Conservation (phyloP, 2,888 invertebrate genomes). For the Gerris lacustris region DNA sequence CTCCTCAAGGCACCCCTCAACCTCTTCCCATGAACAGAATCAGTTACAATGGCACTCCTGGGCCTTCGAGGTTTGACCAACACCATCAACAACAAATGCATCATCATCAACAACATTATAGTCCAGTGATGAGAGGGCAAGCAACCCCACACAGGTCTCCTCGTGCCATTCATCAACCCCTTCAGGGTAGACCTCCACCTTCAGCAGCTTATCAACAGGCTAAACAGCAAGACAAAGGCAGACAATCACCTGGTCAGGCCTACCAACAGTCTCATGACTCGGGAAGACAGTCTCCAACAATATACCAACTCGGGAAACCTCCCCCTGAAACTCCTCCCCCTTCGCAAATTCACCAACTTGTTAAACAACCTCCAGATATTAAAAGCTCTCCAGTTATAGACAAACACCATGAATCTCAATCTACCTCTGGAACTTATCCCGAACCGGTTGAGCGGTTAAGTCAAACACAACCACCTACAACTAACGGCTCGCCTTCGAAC, state of each 20-base stretch:
- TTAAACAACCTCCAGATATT: slow-evolving; percentile 3
- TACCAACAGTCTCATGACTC: not conserved
- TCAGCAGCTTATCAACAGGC: slow-evolving; percentile 6
- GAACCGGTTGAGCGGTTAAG: not conserved
- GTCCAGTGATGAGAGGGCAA: not conserved
- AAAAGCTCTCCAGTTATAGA: not conserved
- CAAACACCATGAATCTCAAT: not conserved
- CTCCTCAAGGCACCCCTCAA: slow-evolving; percentile 1
- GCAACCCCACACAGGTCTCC: not conserved
- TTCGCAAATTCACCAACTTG: slow-evolving; percentile 1
- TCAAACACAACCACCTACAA: not conserved
- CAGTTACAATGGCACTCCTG: slow-evolving; percentile 1
- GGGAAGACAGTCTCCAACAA: not conserved
- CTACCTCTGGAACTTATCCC: not conserved
- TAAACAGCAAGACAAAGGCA: not conserved
- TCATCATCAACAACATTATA: slow-evolving; percentile 8
- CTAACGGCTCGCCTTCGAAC: not conserved
- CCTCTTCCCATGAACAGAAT: not conserved
- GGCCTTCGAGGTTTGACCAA: not conserved
- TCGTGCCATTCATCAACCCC: not conserved
- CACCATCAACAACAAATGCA: not conserved
- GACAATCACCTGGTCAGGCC: not conserved
- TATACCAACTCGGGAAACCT: not conserved
- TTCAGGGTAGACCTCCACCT: not conserved
- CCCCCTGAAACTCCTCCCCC: not conserved